Conservation (phyloP, 2,113 vertebrate species). For the Lasiurus cinereus region DNA sequence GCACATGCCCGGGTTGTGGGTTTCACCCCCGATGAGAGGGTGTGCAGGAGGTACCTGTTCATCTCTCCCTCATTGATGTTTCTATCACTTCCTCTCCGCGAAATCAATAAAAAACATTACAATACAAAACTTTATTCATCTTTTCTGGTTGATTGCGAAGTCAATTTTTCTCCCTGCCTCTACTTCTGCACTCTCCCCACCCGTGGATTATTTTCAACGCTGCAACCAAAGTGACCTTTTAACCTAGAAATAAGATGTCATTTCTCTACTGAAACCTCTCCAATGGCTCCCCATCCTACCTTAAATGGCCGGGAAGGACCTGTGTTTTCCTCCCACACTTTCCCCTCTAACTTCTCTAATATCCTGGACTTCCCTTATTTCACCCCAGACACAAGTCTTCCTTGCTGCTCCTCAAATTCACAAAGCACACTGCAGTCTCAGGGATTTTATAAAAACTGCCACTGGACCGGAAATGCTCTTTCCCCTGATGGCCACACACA, state of each 20-base stretch:
- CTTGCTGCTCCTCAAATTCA: background rate
- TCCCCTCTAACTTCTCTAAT: background rate
- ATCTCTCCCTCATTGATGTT: no score
- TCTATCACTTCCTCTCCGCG: no score
- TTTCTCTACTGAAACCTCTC: background rate
- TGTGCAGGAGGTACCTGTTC: no score
- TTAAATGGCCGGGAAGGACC: background rate
- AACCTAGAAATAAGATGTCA: background rate
- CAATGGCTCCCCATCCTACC: background rate
- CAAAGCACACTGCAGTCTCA: background rate
- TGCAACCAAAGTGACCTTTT: conserved; percentile 1
- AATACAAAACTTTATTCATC: background rate
- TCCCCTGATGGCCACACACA: background rate
- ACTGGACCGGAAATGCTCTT: background rate
- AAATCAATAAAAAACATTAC: no score
- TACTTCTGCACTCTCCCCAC: background rate
- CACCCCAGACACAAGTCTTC: background rate
- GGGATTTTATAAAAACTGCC: background rate
- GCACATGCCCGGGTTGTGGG: no score
- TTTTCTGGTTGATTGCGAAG: background rate
- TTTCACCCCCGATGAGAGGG: no score
- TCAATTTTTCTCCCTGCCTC: background rate
- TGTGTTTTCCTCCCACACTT: conserved; percentile 1
- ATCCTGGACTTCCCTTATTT: background rate
- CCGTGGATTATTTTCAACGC: background rate